Base-by-base conservation (phyloP, 2,797 vertebrate genomes). In the Trematomus bernacchii region DNA sequence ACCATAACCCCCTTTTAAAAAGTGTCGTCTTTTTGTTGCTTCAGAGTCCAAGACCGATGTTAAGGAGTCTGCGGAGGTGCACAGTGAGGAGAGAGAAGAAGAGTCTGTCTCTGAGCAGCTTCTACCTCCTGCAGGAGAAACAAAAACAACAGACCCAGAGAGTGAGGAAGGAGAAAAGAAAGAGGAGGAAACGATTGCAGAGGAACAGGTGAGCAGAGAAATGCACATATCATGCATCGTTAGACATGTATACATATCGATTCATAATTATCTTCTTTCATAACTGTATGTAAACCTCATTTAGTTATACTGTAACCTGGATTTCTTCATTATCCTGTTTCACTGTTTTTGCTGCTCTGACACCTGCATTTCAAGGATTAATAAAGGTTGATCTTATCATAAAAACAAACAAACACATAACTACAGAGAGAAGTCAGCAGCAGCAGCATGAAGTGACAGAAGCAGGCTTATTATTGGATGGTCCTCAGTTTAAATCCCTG, bases 171-270 rank as follows among this genome's bases (percentile, higher is more conserved):
- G 61, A 10, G 42, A 59, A 13, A 12, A 52, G 1, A 15, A 21
- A 57, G 51, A 70, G 12, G 55, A 82, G 21, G 61, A 71, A 21
- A 40, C 19, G 10, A 54, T 57, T 37, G 0, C 21, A 0, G 70
- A 81, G 21, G 23, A 55, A n/a, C 77, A 86, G 89, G 90, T 87
- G 70, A 85, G 66, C 11, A 14, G 13, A 62, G n/a, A 10, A 11
- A 10, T 10, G 33, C 8, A 37, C 33, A 27, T 27, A 27, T 27
- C 27, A 3, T 27, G 27, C 27, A 27, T 4, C 23, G 27, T 4
- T 27, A 27, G 27, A 27, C 27, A 4, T 27, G 27, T 27, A 27
- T 4, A 27, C 3, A 27, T 27, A 27, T 27, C 4, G 4, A 27
- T 27, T 27, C 27, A 27, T 27, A 27, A 27, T 27, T 1, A 27